Evolutionary conservation across 2,113 vertebrate genomes (phyloP), one percentile per base, ranked within the genome.

Genomic region (Calidris pugnax): DNA sequence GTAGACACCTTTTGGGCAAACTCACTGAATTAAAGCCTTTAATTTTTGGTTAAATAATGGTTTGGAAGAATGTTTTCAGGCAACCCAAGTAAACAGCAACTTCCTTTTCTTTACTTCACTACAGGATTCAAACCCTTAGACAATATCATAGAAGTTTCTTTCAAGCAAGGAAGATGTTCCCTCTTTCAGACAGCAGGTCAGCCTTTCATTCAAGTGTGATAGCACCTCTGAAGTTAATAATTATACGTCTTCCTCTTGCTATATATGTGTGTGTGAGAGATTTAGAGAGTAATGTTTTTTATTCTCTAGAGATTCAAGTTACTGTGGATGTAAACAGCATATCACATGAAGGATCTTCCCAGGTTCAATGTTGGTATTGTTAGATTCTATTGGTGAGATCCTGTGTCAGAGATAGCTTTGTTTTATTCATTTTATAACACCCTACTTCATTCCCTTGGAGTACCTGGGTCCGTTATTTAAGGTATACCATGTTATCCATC

Each of bases 401-500:
- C 27, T 33, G 8, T 78, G 20, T 55, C 48, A 78, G 33, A n/a
- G 8, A 20, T 2, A 41, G 12, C 5, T 93, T 64, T 32, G 41
- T 89, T 90, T 86, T 53, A 77, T n/a, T 56, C 1, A 10, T 66
- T 82, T 85, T 50, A 7, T 35, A 35, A 33, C 37, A 28, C 9
- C 10, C 14, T 7, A 13, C 5, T 22, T 87, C 16, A 30, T 43
- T 30, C 17, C n/a, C 19, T 22, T 56, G 35, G 4, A 19, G 53
- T 23, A 56, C 18, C 9, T 67, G 51, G 9, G 7, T n/a, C 33
- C 2, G 0, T 41, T 81, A 7, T 75, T 87, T 35, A 15, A 56
- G 26, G 6, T 21, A 32, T 20, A 26, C 3, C 1, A 4, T 10
- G 4, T 51, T 32, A 53, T 56, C 24, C 0, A 0, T 27, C 23